Evolutionary conservation across 2,888 invertebrate species (phyloP), one percentile per base, ranked within the genome.

Genomic region (Napeogenes inachia): DNA sequence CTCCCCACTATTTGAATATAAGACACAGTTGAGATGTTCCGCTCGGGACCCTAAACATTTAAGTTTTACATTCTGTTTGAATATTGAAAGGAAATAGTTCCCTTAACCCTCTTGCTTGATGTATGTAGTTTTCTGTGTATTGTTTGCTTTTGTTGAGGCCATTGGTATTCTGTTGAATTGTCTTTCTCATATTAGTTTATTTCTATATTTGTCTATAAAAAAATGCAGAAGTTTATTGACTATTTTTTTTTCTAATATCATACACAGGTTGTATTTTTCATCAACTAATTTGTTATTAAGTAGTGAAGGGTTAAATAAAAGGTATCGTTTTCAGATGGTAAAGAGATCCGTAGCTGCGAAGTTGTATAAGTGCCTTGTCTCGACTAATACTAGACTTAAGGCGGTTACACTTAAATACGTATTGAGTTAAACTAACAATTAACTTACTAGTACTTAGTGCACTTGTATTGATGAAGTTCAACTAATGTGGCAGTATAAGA

Each of bases 1-100:
- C 77, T 79, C 82, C 82, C 85, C 81, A 75, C 79, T 89, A 89
- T 89, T 89, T 89, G 89, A 89, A 89, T 89, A 21, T 21, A 88
- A 86, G 85, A 87, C 85, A 85, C 80, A 80, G 82, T 82, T 82
- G 76, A 80, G 82, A 78, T 78, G 79, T 75, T 80, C 77, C 69
- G 75, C 63, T 59, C 74, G 73, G 30, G 78, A 86, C 87, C 80
- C 71, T 67, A 72, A 81, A 85, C 85, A 81, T 88, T 85, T 75
- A 80, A 84, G 82, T 85, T 86, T 82, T 78, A 74, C 76, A 75
- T 74, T 75, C 74, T 70, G 69, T 68, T 68, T 64, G 68, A 69
- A 67, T 68, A 79, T 80, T 82, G 80, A 81, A 83, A 75, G 74
- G 66, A 73, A 75, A 68, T 70, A 71, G 70, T 71, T 73, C 65